A percentile compares a stretch with the other conserved stretches of the same genome.
Evolutionary conservation across 1,140 invertebrate species (phyloP).

Genomic region (silkworm (Bombyx mori)): ASM3026992v2 NC_085125.1:6056501-6057000

Average conservation of each 20-base stretch:
- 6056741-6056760: conserved; percentile 65
- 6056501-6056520: too few species aligned
- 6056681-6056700: too few species aligned
- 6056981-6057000: conserved; percentile 44
- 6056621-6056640: too few species aligned
- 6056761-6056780: conserved; percentile 69
- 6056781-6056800: conserved; percentile 46
- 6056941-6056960: conserved; percentile 30
- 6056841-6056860: conserved; percentile 64
- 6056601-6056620: too few species aligned
- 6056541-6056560: too few species aligned
- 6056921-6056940: conserved; percentile 52
- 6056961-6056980: conserved; percentile 27
- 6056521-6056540: too few species aligned
- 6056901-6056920: conserved; percentile 71
- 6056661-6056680: too few species aligned
- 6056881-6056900: conserved; percentile 72
- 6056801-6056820: conserved; percentile 66
- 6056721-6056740: conserved; percentile 33
- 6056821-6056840: conserved; percentile 71
- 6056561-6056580: too few species aligned
- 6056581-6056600: too few species aligned
- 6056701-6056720: too few species aligned
- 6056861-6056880: conserved; percentile 67
- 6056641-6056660: too few species aligned